Evolutionary conservation across 2,113 vertebrate species (phyloP).

Genomic region (Orcinus orca): DNA sequence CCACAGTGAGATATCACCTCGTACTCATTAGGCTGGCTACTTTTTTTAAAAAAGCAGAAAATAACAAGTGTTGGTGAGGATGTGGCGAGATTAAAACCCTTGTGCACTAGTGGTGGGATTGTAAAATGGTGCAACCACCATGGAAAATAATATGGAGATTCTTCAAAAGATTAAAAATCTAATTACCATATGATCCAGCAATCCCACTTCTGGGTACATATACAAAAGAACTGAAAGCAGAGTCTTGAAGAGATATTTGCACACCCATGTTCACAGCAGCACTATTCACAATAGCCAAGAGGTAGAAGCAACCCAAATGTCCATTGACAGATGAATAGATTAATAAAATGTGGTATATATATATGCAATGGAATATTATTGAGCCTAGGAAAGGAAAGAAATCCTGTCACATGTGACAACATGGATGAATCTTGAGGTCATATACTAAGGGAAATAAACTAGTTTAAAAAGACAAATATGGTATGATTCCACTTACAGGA

Average conservation of each 20-base stretch:
- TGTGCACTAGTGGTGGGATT: not conserved
- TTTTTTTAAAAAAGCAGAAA: not conserved
- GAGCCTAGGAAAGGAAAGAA: not conserved
- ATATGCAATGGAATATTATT: not conserved
- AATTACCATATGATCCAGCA: not conserved
- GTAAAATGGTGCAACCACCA: not conserved
- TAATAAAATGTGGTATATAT: not conserved
- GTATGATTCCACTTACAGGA: not conserved
- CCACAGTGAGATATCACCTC: not conserved
- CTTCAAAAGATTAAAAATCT: not conserved
- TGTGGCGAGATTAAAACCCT: not conserved
- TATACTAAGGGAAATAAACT: not conserved
- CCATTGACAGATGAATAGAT: not conserved
- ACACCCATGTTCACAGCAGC: not conserved
- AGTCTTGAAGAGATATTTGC: not conserved
- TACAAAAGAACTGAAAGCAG: not conserved
- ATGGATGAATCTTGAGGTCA: not conserved
- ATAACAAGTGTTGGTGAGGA: not conserved
- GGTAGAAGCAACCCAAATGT: not conserved
- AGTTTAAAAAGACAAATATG: not conserved
- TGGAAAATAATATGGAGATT: not conserved
- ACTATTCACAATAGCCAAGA: not conserved
- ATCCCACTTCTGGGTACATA: not conserved
- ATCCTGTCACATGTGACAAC: not conserved
- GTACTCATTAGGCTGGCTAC: not conserved